These are phyloP conservation scores for Blomia tropicalis DNA, from an alignment of 2,888 invertebrate species.

Conservation along the genomic window DNA sequence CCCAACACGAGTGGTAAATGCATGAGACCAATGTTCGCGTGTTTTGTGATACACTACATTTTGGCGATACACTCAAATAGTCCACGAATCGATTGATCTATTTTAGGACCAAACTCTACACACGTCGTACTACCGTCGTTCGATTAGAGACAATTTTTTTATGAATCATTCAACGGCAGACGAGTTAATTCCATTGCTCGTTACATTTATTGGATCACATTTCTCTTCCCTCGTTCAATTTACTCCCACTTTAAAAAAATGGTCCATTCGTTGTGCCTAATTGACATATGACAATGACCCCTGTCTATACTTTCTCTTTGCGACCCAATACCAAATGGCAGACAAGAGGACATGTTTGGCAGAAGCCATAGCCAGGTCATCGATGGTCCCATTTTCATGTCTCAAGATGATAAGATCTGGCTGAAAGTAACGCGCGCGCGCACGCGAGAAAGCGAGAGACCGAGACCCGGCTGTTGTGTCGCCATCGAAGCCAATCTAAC, in stretches of 20 bases:
- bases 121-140: too few relatives aligned
- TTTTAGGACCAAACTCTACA: too few relatives aligned
- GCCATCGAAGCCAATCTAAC: too few relatives aligned
- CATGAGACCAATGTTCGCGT: neutral
- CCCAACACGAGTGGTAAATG: too few relatives aligned
- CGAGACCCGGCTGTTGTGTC: too few relatives aligned
- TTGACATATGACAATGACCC: slow-evolving; percentile 20
- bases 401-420: neutral
- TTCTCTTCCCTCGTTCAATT: too few relatives aligned
- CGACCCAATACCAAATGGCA: too few relatives aligned
- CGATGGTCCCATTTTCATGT: slow-evolving; percentile 2
- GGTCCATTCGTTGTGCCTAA: slow-evolving; percentile 11
- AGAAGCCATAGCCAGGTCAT: neutral
- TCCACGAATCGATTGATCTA: neutral
- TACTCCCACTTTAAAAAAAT: neutral
- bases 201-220: neutral
- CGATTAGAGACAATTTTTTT: too few relatives aligned
- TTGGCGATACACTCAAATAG: neutral
- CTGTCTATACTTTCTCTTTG: slow-evolving; percentile 1
- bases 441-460: too few relatives aligned
- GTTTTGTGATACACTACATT: too few relatives aligned
- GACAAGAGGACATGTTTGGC: too few relatives aligned
- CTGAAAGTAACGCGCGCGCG: too few relatives aligned
- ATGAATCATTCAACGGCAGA: slow-evolving; percentile 1
- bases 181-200: slow-evolving; percentile 1